phyloP scores from a whole-genome alignment of 2,797 vertebrate species.

The Bradypodion ventrale region DNA sequence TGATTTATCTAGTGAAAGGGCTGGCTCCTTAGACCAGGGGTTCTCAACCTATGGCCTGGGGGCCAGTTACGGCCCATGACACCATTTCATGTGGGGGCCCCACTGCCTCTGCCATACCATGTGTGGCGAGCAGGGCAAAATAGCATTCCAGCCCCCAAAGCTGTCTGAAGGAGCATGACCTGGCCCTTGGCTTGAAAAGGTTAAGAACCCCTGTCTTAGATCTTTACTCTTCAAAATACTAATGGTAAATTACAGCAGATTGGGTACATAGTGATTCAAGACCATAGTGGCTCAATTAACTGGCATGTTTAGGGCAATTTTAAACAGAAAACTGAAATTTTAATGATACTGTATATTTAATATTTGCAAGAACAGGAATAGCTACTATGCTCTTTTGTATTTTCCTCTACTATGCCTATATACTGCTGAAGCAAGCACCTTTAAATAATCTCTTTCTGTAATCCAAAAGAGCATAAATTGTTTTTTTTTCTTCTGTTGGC shows the following conservation, averaged over 20 bases:
- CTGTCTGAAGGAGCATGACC: too few species aligned
- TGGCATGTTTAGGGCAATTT: not conserved
- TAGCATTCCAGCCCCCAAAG: too few species aligned
- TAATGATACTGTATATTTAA: too few species aligned
- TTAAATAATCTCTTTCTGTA: not conserved
- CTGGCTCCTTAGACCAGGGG: not conserved
- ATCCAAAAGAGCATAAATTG: not conserved
- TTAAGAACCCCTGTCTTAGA: too few species aligned
- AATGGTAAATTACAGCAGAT: not conserved
- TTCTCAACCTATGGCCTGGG: too few species aligned
- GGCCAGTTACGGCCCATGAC: too few species aligned
- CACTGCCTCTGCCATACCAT: too few species aligned
- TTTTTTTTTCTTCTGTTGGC: not conserved
- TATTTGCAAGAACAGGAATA: not conserved
- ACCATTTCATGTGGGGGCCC: too few species aligned
- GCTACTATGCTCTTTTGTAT: not conserved
- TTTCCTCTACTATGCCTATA: not conserved
- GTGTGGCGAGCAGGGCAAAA: too few species aligned
- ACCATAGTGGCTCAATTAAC: not conserved
- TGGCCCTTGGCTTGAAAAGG: too few species aligned
- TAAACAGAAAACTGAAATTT: too few species aligned
- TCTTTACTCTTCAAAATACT: not conserved
- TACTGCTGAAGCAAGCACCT: not conserved
- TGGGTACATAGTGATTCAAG: not conserved
- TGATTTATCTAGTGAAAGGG: not conserved